Percentiles rank a stretch among this genome's conserved stretches.
These are phyloP conservation scores for Saccostrea glomerata DNA, from an alignment of 1,140 invertebrate species.

Conservation along the genomic window DNA sequence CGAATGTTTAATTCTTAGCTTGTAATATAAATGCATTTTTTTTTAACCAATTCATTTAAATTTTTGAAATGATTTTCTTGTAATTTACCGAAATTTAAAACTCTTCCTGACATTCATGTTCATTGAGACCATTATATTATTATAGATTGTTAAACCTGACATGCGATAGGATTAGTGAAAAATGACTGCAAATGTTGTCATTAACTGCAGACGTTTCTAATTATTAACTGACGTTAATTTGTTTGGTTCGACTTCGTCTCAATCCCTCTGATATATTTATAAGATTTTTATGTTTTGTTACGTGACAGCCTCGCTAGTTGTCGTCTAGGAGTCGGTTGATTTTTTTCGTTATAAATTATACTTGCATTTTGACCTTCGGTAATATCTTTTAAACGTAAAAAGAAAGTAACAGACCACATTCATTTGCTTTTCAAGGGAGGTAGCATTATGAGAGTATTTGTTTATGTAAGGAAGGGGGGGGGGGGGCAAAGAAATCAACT, in stretches of 20 bases:
- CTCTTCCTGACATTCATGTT: neutral
- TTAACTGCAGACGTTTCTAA: neutral
- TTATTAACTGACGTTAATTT: neutral
- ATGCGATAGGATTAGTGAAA: neutral
- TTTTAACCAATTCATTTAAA: conserved; percentile 13
- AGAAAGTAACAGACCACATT: too few species aligned
- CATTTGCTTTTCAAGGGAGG: too few species aligned
- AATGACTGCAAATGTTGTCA: neutral
- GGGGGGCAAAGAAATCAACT: too few species aligned
- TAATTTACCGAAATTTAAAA: neutral
- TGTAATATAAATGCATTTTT: neutral
- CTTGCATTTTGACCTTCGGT: too few species aligned
- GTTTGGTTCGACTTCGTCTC: neutral
- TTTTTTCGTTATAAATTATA: too few species aligned
- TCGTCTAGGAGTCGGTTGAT: too few species aligned
- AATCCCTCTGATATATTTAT: neutral
- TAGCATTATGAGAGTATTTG: too few species aligned
- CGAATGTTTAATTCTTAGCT: neutral
- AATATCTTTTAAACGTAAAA: too few species aligned
- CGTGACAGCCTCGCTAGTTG: neutral
- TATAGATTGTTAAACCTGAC: neutral
- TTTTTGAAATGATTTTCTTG: conserved; percentile 20
- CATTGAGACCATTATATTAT: conserved; percentile 12
- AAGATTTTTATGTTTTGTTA: too few species aligned
- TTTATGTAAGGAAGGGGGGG: too few species aligned